Base-by-base conservation (phyloP, 2,797 vertebrate species). In the Macropus fuliginosus region DNA sequence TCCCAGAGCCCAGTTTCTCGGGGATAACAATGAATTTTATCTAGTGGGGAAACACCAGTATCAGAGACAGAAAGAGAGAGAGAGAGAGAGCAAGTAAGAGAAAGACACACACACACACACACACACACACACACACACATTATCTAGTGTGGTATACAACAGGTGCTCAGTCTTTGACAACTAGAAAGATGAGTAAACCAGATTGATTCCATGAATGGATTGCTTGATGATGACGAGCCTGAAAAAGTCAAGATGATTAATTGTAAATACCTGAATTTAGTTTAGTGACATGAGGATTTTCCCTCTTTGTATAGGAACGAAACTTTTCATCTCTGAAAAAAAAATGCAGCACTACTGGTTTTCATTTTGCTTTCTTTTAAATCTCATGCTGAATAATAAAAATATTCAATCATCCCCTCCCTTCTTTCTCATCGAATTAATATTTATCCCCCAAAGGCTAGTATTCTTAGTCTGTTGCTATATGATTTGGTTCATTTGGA, bases 211-310 rank as follows among this genome's bases (percentile, higher is more conserved):
- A 18, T 46, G 50, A 92, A 92, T 87, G 93, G 55, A 31, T 56
- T 55, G 56, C 40, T 91, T 95, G 91, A 91, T 91, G 21, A 54
- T 91, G 59, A 54, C 40, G 10, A 74, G 66, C 18, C n/a, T 74
- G 16, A 74, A 40, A 40, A 40, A 40, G n/a, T 40, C n/a, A 40
- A 9, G 92, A 29, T 40, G 50, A 55, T 95, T 91, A 93, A 0
- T 56, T 94, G 62, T 96, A 59, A 55, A 92, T 34, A 87, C 93
- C 94, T 94, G 92, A 94, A 74, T 52, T 55, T 89, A 90, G 66
- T 74, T 74, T 46, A 81, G 40, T 81, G 74, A 81, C 66, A 46
- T 81, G 21, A 91, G 66, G 55, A 92, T 16, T 46, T 94, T 94
- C 94, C 50, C 50, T 91, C 50, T 94, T 90, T 57, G 40, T 74